These are phyloP conservation scores for Apogon talboti DNA, from an alignment of 2,797 vertebrate species.

Conservation along the genomic window DNA sequence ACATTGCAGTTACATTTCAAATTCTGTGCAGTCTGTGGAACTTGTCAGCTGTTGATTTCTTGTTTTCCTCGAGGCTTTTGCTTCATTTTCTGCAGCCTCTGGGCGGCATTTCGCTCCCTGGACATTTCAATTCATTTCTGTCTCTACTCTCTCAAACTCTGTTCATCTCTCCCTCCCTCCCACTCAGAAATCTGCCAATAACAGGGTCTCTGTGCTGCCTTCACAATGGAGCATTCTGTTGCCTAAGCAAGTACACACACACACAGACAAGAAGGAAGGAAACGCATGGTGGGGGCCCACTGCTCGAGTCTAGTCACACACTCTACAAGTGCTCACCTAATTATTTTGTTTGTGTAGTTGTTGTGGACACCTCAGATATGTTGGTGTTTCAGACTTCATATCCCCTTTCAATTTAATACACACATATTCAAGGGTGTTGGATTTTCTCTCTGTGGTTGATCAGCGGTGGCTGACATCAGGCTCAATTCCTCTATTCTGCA, in stretches of 20 bases:
- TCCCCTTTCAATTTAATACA: slow-evolving; percentile 27
- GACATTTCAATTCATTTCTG: slow-evolving; percentile 36
- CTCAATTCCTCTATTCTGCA: neutral
- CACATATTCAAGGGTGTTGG: neutral
- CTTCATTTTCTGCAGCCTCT: slow-evolving; percentile 27
- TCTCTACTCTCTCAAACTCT: slow-evolving; percentile 32
- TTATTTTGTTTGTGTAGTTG: slow-evolving; percentile 26
- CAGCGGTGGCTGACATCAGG: neutral
- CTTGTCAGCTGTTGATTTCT: neutral
- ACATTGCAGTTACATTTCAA: neutral
- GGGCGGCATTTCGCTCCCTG: slow-evolving; percentile 21
- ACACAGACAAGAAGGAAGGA: slow-evolving; percentile 52
- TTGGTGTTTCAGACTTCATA: slow-evolving; percentile 28
- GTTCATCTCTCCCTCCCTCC: slow-evolving; percentile 44
- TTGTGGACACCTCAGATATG: slow-evolving; percentile 3
- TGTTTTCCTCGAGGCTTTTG: neutral
- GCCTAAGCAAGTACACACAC: slow-evolving; percentile 47
- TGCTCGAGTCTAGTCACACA: slow-evolving; percentile 36
- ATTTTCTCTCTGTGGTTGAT: slow-evolving; percentile 7
- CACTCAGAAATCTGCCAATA: slow-evolving; percentile 70
- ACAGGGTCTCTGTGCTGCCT: slow-evolving; percentile 76
- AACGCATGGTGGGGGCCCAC: slow-evolving; percentile 40
- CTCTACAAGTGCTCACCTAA: slow-evolving; percentile 53
- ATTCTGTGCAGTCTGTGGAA: neutral
- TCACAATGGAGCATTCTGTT: slow-evolving; percentile 77